Evolutionary conservation across 2,113 vertebrate genomes (phyloP).

Genomic region (Gorsachius goisagi): DNA sequence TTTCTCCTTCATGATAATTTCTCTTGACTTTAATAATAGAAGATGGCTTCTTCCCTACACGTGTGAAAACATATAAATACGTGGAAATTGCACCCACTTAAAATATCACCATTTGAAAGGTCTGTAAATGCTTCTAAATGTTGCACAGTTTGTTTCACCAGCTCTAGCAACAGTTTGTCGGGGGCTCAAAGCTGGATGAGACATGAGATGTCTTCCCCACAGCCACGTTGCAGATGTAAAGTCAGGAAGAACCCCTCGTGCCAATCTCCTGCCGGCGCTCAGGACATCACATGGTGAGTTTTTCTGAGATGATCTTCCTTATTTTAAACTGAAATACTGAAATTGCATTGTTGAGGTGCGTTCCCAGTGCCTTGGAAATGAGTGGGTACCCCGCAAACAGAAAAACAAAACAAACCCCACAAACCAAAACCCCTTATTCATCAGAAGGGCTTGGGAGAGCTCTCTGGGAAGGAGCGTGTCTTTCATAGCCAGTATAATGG

Average conservation of each 20-base stretch:
- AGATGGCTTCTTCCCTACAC: neutral
- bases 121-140: neutral
- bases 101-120: neutral
- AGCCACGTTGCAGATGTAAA: accelerated
- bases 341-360: neutral
- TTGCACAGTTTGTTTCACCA: neutral
- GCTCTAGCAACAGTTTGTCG: accelerated
- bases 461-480: neutral
- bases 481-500: neutral
- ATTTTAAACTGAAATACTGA: neutral
- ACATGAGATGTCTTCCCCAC: neutral
- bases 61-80: neutral
- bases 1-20: neutral
- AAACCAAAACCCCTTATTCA: neutral
- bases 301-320: neutral
- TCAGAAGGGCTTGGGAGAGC: neutral
- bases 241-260: neutral
- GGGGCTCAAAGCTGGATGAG: neutral
- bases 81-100: neutral
- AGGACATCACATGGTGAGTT: neutral
- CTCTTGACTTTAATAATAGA: neutral
- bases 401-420: neutral
- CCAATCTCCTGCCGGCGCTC: neutral
- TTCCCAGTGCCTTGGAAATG: neutral
- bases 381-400: neutral